phyloP scores from a whole-genome alignment of 2,888 invertebrate species.

The Megaustenia siamemsis region DNA sequence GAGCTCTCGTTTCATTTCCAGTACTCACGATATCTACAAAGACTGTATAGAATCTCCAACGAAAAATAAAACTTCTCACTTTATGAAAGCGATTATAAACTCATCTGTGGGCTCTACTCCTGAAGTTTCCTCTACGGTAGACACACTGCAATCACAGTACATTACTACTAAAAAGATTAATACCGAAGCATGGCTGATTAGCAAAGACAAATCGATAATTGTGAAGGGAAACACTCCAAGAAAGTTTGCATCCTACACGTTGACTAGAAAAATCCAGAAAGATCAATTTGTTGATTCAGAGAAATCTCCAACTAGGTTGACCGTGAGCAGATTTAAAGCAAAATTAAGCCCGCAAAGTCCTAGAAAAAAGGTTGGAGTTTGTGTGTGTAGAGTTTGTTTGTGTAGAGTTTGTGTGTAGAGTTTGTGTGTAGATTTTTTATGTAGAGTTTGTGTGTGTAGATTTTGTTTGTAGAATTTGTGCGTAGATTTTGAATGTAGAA shows the following conservation, averaged over 20 bases:
- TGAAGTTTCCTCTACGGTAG: not conserved
- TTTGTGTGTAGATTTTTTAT: too few relatives aligned
- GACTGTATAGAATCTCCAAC: not conserved
- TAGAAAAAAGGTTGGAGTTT: too few relatives aligned
- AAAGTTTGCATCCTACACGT: not conserved
- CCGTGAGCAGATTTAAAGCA: too few relatives aligned
- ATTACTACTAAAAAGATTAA: not conserved
- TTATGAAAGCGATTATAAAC: not conserved
- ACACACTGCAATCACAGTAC: slow-evolving; percentile 7
- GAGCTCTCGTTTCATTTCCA: not conserved
- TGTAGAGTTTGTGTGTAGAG: too few relatives aligned
- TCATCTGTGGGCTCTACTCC: not conserved
- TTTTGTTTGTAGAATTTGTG: too few relatives aligned
- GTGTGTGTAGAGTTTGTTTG: too few relatives aligned
- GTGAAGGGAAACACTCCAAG: not conserved
- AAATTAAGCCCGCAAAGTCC: too few relatives aligned
- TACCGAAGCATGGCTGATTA: not conserved
- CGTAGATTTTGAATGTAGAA: too few relatives aligned
- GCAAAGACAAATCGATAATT: not conserved
- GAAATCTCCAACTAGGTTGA: too few relatives aligned
- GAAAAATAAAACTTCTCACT: not conserved
- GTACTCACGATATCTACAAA: not conserved
- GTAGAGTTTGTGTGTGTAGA: too few relatives aligned
- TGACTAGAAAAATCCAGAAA: too few relatives aligned
- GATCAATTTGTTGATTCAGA: too few relatives aligned